phyloP scores from a whole-genome alignment of 2,113 vertebrate genomes.

The Rhizomys pruinosus region DNA sequence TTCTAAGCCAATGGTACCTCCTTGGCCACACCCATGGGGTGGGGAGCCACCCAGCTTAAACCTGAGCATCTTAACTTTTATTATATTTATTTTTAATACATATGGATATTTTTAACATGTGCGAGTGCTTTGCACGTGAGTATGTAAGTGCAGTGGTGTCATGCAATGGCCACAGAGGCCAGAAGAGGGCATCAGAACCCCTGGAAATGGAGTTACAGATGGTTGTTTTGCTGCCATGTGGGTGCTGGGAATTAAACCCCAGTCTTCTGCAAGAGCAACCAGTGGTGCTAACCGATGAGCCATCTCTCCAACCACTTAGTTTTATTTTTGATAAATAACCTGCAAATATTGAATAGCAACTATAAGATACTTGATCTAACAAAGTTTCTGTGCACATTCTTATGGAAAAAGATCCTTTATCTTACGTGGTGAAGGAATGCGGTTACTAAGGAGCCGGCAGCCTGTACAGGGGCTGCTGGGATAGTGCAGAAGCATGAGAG shows the following conservation, averaged over 20 bases:
- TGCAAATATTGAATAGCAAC: neutral
- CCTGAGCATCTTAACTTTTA: too few relatives aligned
- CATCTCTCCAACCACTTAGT: neutral
- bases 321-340: slow-evolving; percentile 4
- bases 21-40: too few relatives aligned
- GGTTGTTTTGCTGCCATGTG: neutral
- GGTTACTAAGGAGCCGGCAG: neutral
- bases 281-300: neutral
- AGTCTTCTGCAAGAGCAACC: neutral
- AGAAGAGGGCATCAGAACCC: neutral
- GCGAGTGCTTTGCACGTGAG: too few relatives aligned
- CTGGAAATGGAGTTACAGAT: neutral
- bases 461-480: neutral
- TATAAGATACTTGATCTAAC: neutral
- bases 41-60: too few relatives aligned
- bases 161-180: neutral
- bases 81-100: too few relatives aligned
- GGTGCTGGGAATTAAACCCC: neutral
- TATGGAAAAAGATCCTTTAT: neutral
- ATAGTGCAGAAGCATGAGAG: neutral
- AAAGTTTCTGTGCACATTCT: neutral
- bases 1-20: too few relatives aligned
- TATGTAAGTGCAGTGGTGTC: too few relatives aligned
- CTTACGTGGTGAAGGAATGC: neutral
- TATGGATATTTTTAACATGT: too few relatives aligned